These are phyloP conservation scores for Spermophilus dauricus DNA, from an alignment of 2,113 vertebrate genomes.

Conservation along the genomic window DNA sequence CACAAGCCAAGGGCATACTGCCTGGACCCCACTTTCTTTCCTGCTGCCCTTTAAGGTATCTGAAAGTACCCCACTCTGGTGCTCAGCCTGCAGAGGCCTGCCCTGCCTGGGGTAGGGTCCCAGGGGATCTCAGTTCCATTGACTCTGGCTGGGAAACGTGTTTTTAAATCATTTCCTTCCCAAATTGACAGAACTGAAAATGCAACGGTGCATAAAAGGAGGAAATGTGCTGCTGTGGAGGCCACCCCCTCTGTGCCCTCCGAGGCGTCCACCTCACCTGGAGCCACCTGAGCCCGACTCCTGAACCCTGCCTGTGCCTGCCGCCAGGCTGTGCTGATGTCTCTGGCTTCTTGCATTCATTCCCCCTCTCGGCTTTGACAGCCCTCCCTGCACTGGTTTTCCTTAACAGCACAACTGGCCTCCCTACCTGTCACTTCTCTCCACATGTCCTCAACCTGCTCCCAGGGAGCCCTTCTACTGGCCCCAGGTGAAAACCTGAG, in stretches of 20 bases:
- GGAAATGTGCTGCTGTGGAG: too few relatives aligned
- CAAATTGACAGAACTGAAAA: not conserved
- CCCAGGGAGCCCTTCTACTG: not conserved
- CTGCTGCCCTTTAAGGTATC: not conserved
- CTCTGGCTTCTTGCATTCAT: too few relatives aligned
- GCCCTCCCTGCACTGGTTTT: rapidly evolving
- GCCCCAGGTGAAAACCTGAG: not conserved
- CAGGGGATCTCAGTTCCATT: not conserved
- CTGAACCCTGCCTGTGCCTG: too few relatives aligned
- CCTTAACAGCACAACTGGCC: too few relatives aligned
- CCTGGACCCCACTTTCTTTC: not conserved
- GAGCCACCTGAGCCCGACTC: too few relatives aligned
- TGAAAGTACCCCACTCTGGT: not conserved
- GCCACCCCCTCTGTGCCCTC: too few relatives aligned
- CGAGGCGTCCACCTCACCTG: too few relatives aligned
- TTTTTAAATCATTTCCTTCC: not conserved
- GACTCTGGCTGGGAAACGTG: too few relatives aligned
- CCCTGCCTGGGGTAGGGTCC: not conserved
- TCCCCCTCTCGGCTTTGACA: not conserved
- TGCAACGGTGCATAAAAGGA: rapidly evolving
- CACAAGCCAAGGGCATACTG: not conserved
- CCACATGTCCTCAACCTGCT: rapidly evolving
- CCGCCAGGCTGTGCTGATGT: not conserved
- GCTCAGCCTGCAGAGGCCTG: not conserved
- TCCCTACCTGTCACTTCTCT: not conserved